These are phyloP conservation scores for Leptinotarsa texana DNA, from an alignment of 1,140 invertebrate genomes.

Conservation along the genomic window DNA sequence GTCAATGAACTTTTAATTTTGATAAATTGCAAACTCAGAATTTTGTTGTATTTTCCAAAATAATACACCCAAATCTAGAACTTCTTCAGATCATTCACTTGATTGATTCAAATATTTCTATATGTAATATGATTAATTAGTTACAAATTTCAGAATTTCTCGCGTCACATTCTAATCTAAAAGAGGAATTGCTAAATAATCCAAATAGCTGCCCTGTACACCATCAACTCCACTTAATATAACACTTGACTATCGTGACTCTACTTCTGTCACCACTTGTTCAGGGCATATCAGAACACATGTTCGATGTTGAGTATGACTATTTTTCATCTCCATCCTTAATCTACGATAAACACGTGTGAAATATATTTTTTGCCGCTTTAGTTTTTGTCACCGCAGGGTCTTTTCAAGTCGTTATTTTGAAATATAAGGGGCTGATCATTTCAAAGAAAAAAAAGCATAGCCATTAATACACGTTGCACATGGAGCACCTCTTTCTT, in stretches of 20 bases:
- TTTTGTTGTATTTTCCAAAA: too few species aligned
- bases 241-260: not conserved
- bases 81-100: too few species aligned
- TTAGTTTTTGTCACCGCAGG: not conserved
- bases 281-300: slow-evolving; percentile 9
- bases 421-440: not conserved
- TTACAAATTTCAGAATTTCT: too few species aligned
- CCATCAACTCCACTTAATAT: not conserved
- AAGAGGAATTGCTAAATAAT: too few species aligned
- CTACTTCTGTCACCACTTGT: slow-evolving; percentile 8
- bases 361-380: slow-evolving; percentile 5
- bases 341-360: slow-evolving; percentile 14
- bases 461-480: not conserved
- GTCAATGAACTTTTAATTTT: too few species aligned
- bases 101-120: too few species aligned
- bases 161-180: too few species aligned
- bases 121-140: too few species aligned
- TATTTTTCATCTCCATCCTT: slow-evolving; percentile 13
- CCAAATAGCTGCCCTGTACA: too few species aligned
- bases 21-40: too few species aligned
- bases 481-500: not conserved
- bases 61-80: too few species aligned
- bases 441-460: not conserved
- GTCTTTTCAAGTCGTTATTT: not conserved
- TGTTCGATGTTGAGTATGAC: slow-evolving; percentile 8